These are phyloP conservation scores for Euplagia quadripunctaria DNA, from an alignment of 2,888 invertebrate species.

Conservation along the genomic window DNA sequence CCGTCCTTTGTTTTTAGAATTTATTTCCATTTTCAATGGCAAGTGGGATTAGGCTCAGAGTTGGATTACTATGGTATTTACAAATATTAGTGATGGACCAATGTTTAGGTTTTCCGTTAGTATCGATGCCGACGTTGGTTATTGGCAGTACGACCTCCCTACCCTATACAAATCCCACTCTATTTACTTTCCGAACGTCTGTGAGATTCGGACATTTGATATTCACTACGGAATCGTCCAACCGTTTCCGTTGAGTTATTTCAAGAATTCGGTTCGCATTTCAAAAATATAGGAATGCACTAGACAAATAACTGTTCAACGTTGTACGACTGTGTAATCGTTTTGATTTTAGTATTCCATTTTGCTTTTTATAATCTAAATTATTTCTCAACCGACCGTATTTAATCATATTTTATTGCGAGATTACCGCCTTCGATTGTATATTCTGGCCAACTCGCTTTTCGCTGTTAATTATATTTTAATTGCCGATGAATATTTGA, in stretches of 20 bases:
- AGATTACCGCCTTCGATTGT: constrained; percentile 35
- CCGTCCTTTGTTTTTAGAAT: constrained; percentile 47
- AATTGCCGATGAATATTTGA: constrained; percentile 45
- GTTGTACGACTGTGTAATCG: neutral
- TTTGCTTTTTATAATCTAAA: constrained; percentile 16
- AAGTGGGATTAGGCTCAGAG: constrained; percentile 39
- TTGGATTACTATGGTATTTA: constrained; percentile 45
- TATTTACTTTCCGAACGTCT: constrained; percentile 61
- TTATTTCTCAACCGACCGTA: constrained; percentile 27
- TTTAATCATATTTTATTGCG: constrained; percentile 22
- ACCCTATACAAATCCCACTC: constrained; percentile 61
- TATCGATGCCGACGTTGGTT: constrained; percentile 32
- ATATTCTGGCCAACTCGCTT: constrained; percentile 22
- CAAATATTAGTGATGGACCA: constrained; percentile 41
- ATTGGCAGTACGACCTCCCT: constrained; percentile 56
- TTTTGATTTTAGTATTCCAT: constrained; percentile 31
- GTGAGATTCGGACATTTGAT: constrained; percentile 62
- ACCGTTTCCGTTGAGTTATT: constrained; percentile 59
- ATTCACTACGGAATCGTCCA: constrained; percentile 63
- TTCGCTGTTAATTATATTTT: constrained; percentile 46
- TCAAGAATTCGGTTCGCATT: constrained; percentile 38
- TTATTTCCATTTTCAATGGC: constrained; percentile 41
- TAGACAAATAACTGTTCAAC: constrained; percentile 15
- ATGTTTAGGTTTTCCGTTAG: constrained; percentile 39
- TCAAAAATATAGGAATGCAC: constrained; percentile 27